A percentile compares a stretch with the other conserved stretches of the same genome.
Evolutionary conservation across 2,797 vertebrate species (phyloP).

Genomic region (Pangasius krempfi): DNA sequence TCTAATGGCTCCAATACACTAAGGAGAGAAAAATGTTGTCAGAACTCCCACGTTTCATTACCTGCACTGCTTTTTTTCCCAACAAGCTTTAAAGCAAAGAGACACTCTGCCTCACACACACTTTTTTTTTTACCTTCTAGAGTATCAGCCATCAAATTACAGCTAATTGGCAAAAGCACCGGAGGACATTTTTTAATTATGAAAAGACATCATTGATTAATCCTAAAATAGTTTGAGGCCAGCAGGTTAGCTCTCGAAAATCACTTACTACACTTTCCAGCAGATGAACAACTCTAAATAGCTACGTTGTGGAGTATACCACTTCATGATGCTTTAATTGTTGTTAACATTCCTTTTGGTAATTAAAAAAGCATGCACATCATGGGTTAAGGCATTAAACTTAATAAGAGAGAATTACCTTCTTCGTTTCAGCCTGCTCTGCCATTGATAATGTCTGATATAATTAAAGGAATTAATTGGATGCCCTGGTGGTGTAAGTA

Average conservation of each 20-base stretch:
- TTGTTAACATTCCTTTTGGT: slow-evolving; percentile 51
- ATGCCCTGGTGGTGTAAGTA: slow-evolving; percentile 54
- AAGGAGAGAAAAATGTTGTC: neutral
- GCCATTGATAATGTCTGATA: slow-evolving; percentile 60
- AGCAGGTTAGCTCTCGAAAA: neutral
- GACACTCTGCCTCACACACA: neutral
- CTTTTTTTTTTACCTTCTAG: neutral
- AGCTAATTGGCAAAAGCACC: slow-evolving; percentile 42
- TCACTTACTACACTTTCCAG: neutral
- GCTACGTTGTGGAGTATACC: slow-evolving; percentile 15
- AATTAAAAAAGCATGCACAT: slow-evolving; percentile 57
- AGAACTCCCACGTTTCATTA: slow-evolving; percentile 16
- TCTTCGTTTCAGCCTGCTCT: slow-evolving; percentile 52
- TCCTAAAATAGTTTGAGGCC: neutral
- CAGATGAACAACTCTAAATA: slow-evolving; percentile 1
- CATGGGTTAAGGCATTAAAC: slow-evolving; percentile 56
- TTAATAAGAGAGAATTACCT: slow-evolving; percentile 59
- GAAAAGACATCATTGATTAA: slow-evolving; percentile 34
- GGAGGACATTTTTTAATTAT: slow-evolving; percentile 37
- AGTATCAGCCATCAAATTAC: slow-evolving; percentile 18
- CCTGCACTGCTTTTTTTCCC: neutral
- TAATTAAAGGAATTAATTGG: slow-evolving; percentile 61
- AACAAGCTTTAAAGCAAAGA: slow-evolving; percentile 24
- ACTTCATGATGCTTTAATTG: slow-evolving; percentile 45
- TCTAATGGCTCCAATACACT: slow-evolving; percentile 19